Conservation (phyloP, 2,797 vertebrate genomes). For the Xenopus petersii region DNA sequence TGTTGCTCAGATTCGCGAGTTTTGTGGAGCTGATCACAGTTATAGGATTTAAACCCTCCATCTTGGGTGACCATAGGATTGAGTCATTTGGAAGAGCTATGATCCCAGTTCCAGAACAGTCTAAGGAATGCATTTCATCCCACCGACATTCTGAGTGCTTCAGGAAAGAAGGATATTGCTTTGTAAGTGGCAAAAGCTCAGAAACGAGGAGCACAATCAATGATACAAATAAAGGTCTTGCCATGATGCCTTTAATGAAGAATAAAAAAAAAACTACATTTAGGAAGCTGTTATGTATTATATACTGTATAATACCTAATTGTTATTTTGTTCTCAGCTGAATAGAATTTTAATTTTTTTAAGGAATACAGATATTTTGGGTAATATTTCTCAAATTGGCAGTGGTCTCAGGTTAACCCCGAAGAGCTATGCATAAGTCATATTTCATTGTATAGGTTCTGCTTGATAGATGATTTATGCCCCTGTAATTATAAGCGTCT, state of each 20-base stretch:
- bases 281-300: neutral
- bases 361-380: no score
- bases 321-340: no score
- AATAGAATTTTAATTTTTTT: no score
- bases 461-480: no score
- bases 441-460: no score
- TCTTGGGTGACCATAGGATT: constrained; percentile 50
- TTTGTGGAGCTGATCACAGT: constrained; percentile 58
- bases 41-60: constrained; percentile 63
- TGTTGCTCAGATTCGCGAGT: constrained; percentile 74
- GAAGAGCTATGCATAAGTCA: no score
- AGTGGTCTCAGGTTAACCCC: no score
- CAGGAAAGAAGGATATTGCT: neutral
- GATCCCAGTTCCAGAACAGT: constrained; percentile 72
- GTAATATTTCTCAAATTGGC: no score
- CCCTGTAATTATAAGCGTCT: no score
- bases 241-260: constrained; percentile 56
- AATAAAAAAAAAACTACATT: neutral
- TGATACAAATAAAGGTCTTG: constrained; percentile 43
- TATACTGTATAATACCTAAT: no score
- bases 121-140: constrained; percentile 57
- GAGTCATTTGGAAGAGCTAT: constrained; percentile 52
- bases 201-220: constrained; percentile 49
- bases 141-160: constrained; percentile 58
- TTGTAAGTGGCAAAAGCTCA: neutral